These are phyloP conservation scores for Heliconius nattereri DNA, from an alignment of 1,140 invertebrate species.

Conservation along the genomic window DNA sequence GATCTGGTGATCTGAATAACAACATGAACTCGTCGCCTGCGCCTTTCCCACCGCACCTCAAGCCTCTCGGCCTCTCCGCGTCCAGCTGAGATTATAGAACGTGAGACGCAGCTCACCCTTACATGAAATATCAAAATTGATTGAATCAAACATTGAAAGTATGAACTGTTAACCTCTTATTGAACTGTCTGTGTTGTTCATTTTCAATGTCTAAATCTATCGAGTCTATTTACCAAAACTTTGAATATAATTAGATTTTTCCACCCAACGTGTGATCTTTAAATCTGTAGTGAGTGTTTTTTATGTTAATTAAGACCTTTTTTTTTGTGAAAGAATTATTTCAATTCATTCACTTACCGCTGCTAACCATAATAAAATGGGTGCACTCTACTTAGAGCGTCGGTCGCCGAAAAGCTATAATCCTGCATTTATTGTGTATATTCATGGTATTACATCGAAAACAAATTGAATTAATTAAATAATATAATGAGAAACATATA, in stretches of 20 bases:
- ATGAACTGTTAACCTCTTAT: neutral
- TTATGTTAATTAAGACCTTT: neutral
- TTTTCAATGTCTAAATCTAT: neutral
- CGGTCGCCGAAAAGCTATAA: neutral
- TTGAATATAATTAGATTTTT: neutral
- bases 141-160: conserved; percentile 11
- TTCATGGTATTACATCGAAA: neutral
- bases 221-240: neutral
- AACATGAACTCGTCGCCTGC: conserved; percentile 78
- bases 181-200: conserved; percentile 18
- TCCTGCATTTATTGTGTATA: neutral
- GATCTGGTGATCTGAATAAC: conserved; percentile 78
- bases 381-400: neutral
- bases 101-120: conserved; percentile 69
- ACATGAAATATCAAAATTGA: conserved; percentile 69
- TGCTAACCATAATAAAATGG: neutral
- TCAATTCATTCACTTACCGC: neutral
- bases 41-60: conserved; percentile 73
- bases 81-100: conserved; percentile 80
- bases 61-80: conserved; percentile 76
- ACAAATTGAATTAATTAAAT: neutral
- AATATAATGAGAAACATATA: neutral
- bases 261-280: neutral
- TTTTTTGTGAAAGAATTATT: neutral
- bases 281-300: neutral